A percentile compares a stretch with the other conserved stretches of the same genome.
These are phyloP conservation scores for Folsomia candida DNA, from an alignment of 2,888 invertebrate species.

Conservation along the genomic window DNA sequence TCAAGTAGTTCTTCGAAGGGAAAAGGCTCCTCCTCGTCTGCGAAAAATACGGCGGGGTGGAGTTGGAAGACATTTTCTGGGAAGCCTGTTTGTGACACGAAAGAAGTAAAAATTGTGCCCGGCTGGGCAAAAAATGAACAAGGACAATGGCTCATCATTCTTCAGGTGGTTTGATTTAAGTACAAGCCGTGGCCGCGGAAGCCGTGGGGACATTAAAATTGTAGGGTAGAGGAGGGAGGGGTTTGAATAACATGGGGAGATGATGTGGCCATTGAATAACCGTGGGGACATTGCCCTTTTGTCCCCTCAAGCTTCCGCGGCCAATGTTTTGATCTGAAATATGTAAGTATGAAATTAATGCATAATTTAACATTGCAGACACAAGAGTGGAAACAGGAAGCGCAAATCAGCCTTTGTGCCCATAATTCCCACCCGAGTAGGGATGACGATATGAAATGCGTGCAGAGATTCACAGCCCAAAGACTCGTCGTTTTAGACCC, in stretches of 20 bases:
- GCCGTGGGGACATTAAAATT: too few relatives aligned
- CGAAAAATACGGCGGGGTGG: conserved; percentile 32
- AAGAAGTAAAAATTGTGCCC: conserved; percentile 47
- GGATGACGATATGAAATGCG: conserved; percentile 22
- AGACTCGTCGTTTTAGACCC: conserved; percentile 48
- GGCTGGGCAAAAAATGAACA: conserved; percentile 50
- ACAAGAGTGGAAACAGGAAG: conserved; percentile 48
- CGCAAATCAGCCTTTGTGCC: conserved; percentile 48
- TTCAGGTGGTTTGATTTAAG: conserved; percentile 50
- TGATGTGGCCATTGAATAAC: too few relatives aligned
- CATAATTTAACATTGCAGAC: too few relatives aligned
- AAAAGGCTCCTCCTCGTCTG: not conserved
- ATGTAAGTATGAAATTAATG: too few relatives aligned
- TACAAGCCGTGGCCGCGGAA: too few relatives aligned
- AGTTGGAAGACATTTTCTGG: conserved; percentile 47
- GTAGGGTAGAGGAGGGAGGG: too few relatives aligned
- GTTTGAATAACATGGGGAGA: too few relatives aligned
- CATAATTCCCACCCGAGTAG: conserved; percentile 23
- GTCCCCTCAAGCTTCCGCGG: too few relatives aligned
- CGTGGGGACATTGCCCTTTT: too few relatives aligned
- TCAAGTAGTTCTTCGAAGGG: not conserved
- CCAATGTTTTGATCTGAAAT: too few relatives aligned
- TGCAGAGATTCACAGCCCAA: conserved; percentile 47
- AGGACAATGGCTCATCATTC: conserved; percentile 49
- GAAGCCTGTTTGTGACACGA: conserved; percentile 49